These are phyloP conservation scores for Helicoverpa zea DNA, from an alignment of 1,140 invertebrate species.

Conservation along the genomic window DNA sequence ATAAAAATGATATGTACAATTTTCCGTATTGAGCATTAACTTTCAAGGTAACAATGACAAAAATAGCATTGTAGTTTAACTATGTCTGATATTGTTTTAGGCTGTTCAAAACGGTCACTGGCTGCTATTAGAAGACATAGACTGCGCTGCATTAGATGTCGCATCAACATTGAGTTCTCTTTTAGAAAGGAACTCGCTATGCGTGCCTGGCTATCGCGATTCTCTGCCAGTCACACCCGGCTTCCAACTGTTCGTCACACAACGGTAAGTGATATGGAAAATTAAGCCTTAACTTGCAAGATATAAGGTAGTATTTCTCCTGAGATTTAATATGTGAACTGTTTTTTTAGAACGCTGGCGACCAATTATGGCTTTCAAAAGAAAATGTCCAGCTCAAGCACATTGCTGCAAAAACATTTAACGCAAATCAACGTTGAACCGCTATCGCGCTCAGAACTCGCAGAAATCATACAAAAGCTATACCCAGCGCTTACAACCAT, in stretches of 20 bases:
- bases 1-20: conserved; percentile 3
- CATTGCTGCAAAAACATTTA: conserved; percentile 94
- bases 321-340: not conserved
- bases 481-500: conserved; percentile 93
- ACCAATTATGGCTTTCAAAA: conserved; percentile 88
- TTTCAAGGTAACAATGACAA: too few relatives aligned
- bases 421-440: conserved; percentile 94
- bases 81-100: conserved; percentile 76
- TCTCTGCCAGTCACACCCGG: conserved; percentile 92
- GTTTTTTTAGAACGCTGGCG: conserved; percentile 87
- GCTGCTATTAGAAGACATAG: conserved; percentile 98
- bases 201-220: conserved; percentile 95
- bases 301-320: conserved; percentile 6
- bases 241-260: conserved; percentile 97
- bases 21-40: not conserved
- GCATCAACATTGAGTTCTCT: conserved; percentile 95
- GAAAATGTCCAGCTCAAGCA: conserved; percentile 89
- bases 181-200: conserved; percentile 93
- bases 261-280: conserved; percentile 88
- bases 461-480: conserved; percentile 89
- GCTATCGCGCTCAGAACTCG: conserved; percentile 91
- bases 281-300: not conserved
- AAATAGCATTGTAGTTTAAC: too few relatives aligned
- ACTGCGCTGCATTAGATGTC: conserved; percentile 97
- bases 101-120: conserved; percentile 96